Evolutionary conservation across 2,888 invertebrate genomes (phyloP), one percentile per base, ranked within the genome.

Genomic region (Phlogophora meticulosa): DNA sequence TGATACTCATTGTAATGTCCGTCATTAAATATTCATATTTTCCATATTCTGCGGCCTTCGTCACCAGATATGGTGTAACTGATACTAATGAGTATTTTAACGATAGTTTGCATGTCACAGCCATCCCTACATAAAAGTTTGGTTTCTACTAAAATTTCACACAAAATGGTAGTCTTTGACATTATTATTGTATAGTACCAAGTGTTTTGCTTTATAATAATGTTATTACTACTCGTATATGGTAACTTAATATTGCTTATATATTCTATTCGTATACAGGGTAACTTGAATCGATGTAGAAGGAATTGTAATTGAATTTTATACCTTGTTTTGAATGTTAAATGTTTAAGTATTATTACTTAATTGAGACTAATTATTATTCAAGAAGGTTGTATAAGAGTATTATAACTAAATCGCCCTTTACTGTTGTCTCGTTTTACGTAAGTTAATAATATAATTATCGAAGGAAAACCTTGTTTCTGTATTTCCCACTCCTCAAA

Each of bases 231-330:
- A n/a, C 22, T 49, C n/a, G 57, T 48, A 9, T 66, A 72, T 2
- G 36, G 45, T 46, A 58, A 73, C 28, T 55, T 66, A 49, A 73
- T 73, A 73, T 58, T 62, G 57, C 53, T 73, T 57, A 49, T 67
- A 55, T 57, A 58, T 53, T 62, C 74, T 73, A 73, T 73, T 67
- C 67, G 2, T 57, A 65, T 13, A 61, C 24, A 46, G n/a, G n/a
- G 66, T 66, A 67, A 73, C 40, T 46, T 58, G 74, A 73, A 61
- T 48, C 67, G 48, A 10, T 53, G 38, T 45, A 32, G 32, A 43
- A 34, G 40, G n/a, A 45, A 42, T 52, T 42, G 65, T 43, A 46
- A 65, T 56, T 56, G 15, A 22, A 36, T 49, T 45, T 58, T 24
- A 64, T 58, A 45, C 10, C 20, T 59, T 64, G 58, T 64, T 64